Evolutionary conservation across 2,113 vertebrate species (phyloP), one percentile per base, ranked within the genome.

Genomic region (Zeus faber): DNA sequence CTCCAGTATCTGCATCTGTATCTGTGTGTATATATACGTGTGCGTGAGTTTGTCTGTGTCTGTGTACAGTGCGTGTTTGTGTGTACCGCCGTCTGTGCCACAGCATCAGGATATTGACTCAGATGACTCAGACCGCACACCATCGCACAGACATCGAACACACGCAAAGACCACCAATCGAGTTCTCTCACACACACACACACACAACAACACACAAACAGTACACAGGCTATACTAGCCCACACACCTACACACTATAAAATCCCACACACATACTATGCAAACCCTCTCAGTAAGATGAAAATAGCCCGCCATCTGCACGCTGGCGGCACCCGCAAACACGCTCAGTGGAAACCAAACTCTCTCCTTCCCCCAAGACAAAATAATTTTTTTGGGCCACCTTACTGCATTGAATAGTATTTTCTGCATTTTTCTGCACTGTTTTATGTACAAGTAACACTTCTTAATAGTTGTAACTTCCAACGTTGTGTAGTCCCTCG

Each of bases 1-100:
- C 81, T 86, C 86, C 77, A 68, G 57, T 81, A 79, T 82, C 76
- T 73, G 73, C 58, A 76, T 87, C 75, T 76, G 77, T 76, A 70
- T 80, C 64, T 72, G 20, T 55, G 52, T 68, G 49, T 62, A 54
- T 64, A 41, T 50, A 29, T 40, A 8, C 49, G 20, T 48, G 44
- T 48, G 29, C 25, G 20, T 49, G 29, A 33, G 43, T 25, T 20
- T 49, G 29, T 49, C 31, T 39, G 31, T 58, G 44, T 40, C n/a
- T 26, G 33, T 39, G 45, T 20, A n/a, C 25, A 45, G 25, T 55
- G 53, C 16, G 17, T 56, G 25, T 46, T 7, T 33, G 31, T 33
- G 31, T 33, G 31, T 33, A 11, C 13, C 8, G 8, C 2, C 13
- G 31, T 33, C 29, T 20, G n/a, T 21, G 10, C 59, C 53, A 54